Evolutionary conservation across 2,113 vertebrate species (phyloP).

Genomic region (Urocynchramus pylzowi): DNA sequence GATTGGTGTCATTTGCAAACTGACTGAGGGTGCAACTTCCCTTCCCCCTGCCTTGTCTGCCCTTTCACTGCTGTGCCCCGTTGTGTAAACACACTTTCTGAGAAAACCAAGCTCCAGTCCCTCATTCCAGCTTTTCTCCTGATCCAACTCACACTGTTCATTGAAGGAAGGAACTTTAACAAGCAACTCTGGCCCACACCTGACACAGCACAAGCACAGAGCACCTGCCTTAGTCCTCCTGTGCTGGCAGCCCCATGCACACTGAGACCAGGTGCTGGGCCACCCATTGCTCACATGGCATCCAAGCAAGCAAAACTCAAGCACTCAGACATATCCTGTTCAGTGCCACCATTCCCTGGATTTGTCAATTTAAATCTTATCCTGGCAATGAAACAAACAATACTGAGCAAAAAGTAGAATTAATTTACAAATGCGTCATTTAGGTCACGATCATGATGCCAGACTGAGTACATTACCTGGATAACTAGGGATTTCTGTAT

Average conservation of each 20-base stretch:
- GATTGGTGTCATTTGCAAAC: neutral
- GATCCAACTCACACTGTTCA: neutral
- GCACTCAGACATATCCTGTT: accelerated
- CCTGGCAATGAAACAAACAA: neutral
- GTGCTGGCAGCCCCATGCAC: accelerated
- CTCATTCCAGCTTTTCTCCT: neutral
- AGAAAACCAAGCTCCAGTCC: neutral
- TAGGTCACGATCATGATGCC: accelerated
- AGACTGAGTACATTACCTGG: neutral
- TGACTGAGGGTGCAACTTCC: neutral
- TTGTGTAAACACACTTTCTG: neutral
- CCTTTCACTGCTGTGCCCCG: neutral
- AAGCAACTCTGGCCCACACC: neutral
- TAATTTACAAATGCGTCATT: neutral
- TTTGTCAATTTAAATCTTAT: neutral
- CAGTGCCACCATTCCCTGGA: neutral
- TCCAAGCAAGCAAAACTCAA: neutral
- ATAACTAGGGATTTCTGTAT: neutral
- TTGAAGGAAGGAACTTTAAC: neutral
- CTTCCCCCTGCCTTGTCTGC: accelerated
- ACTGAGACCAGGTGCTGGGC: neutral
- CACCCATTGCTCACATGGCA: accelerated
- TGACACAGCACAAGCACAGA: neutral
- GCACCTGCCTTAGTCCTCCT: neutral
- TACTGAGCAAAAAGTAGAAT: neutral